These are phyloP conservation scores for Meda fulgida DNA, from an alignment of 2,797 vertebrate species.

Conservation along the genomic window DNA sequence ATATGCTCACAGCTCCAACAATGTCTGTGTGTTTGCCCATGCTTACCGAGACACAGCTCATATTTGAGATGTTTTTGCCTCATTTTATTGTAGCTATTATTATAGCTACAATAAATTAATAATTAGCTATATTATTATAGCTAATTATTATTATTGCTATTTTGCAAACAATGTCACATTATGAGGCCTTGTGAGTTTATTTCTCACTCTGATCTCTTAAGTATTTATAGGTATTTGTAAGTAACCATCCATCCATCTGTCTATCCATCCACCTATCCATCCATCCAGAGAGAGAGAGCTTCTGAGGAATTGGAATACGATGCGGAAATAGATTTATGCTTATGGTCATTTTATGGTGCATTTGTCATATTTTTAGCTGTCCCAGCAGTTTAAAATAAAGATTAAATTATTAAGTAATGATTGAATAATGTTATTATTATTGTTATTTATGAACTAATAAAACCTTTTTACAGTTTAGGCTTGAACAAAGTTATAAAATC, in stretches of 20 bases:
- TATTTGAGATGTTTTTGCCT: conserved; percentile 3
- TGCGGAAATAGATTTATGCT: not conserved
- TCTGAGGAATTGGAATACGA: not conserved
- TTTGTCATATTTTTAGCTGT: not conserved
- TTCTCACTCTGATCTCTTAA: not conserved
- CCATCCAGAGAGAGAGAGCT: no score
- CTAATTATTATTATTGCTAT: no score
- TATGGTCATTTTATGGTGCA: no score
- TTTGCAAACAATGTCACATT: not conserved
- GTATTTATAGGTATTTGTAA: not conserved
- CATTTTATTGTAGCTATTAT: conserved; percentile 11
- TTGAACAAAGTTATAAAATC: not conserved
- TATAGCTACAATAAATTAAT: no score
- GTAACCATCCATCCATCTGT: not conserved
- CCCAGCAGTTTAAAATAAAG: not conserved
- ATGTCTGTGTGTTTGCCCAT: not conserved
- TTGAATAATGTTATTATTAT: not conserved
- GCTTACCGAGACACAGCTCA: not conserved
- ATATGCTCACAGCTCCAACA: not conserved
- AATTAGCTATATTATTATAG: no score
- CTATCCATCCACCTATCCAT: not conserved
- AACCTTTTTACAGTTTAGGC: not conserved
- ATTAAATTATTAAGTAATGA: not conserved
- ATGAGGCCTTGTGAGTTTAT: not conserved
- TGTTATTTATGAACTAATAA: no score